Conservation (phyloP, 2,797 vertebrate genomes). For the Austrolebias charrua region DNA sequence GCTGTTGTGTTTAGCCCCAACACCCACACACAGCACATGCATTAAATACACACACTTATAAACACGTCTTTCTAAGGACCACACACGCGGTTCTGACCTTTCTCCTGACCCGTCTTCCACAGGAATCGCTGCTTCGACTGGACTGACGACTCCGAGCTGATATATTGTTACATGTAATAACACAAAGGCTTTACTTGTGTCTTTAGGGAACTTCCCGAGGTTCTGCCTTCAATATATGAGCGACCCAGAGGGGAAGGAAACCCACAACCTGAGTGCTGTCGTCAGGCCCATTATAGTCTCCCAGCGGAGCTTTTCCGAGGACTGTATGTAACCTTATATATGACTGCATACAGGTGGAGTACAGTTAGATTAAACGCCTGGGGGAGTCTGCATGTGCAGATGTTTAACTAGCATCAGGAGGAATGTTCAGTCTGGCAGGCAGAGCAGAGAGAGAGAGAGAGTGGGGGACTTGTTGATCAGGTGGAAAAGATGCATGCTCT, state of each 20-base stretch:
- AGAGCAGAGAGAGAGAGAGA: conserved; percentile 5
- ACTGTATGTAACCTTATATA: conserved; percentile 44
- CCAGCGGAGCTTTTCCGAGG: conserved; percentile 46
- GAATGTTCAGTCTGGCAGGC: conserved; percentile 35
- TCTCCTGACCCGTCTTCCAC: conserved; percentile 24
- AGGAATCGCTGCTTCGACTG: conserved; percentile 52
- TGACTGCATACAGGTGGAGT: conserved; percentile 43
- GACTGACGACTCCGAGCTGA: conserved; percentile 39
- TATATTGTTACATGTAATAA: conserved; percentile 68
- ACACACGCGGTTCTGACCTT: conserved; percentile 70
- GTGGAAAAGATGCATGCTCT: conserved; percentile 8
- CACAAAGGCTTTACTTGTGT: conserved; percentile 62
- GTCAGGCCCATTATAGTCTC: conserved; percentile 55
- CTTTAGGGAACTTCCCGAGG: conserved; percentile 49
- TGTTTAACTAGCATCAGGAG: conserved; percentile 36
- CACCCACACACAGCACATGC: conserved; percentile 59
- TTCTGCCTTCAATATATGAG: conserved; percentile 38
- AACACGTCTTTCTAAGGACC: conserved; percentile 50
- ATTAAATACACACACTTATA: conserved; percentile 47
- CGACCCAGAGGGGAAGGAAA: conserved; percentile 43
- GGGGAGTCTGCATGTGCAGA: conserved; percentile 36
- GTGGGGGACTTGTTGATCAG: conserved; percentile 21
- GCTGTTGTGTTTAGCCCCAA: conserved; percentile 63
- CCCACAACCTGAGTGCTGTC: conserved; percentile 56
- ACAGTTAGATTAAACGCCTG: conserved; percentile 34